Conservation (phyloP, 2,797 vertebrate genomes). For the Tarsius wallacei region DNA sequence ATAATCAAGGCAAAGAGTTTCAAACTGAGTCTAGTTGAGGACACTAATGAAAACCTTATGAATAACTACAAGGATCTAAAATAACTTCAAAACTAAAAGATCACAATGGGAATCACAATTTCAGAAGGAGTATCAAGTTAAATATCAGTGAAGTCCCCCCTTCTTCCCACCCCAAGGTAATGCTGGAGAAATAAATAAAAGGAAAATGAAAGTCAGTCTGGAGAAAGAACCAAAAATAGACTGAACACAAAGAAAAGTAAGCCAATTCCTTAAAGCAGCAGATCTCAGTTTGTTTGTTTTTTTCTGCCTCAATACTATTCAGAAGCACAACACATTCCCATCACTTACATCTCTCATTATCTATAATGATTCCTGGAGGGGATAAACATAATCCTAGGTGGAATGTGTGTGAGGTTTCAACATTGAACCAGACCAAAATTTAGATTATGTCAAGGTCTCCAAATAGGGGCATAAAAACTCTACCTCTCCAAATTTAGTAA, state of each 20-base stretch:
- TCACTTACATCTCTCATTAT: neutral
- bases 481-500: neutral
- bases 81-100: constrained; percentile 35
- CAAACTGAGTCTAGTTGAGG: neutral
- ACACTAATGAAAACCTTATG: constrained; percentile 27
- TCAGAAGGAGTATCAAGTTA: neutral
- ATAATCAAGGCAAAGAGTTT: neutral
- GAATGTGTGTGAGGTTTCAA: neutral
- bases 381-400: neutral
- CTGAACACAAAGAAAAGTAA: neutral
- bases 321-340: neutral
- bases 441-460: neutral
- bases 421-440: neutral
- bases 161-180: neutral
- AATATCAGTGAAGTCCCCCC: neutral
- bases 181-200: neutral
- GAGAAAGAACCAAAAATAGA: neutral
- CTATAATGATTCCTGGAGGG: neutral
- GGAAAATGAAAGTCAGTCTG: neutral
- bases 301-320: neutral
- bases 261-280: neutral
- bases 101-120: neutral
- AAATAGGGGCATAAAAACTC: neutral
- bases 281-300: neutral
- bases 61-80: neutral